A percentile compares a stretch with the other conserved stretches of the same genome.
These are phyloP conservation scores for Rhodophaea formosa DNA, from an alignment of 2,888 invertebrate genomes.

Conservation along the genomic window DNA sequence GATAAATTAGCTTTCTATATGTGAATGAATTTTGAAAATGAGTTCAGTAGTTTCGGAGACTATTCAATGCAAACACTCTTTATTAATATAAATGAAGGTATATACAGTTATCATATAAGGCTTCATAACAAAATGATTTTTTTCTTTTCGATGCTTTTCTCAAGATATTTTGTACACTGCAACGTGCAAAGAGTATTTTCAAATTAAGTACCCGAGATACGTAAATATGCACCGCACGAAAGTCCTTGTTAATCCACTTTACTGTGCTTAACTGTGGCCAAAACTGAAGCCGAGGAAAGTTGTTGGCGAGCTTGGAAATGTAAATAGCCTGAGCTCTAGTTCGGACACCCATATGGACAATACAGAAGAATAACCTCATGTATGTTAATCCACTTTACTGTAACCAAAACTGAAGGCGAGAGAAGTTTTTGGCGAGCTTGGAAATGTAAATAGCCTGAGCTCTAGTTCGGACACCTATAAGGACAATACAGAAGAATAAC, in stretches of 20 bases:
- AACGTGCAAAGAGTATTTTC: no score
- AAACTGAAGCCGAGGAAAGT: conserved; percentile 11
- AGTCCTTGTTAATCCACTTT: conserved; percentile 9
- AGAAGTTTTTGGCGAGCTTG: neutral
- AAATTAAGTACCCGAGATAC: neutral
- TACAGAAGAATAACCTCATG: neutral
- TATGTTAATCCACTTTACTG: no score
- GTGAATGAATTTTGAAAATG: no score
- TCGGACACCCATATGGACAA: neutral
- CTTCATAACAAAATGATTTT: no score
- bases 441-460: conserved; percentile 1
- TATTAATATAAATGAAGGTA: no score
- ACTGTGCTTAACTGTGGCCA: conserved; percentile 4
- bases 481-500: neutral
- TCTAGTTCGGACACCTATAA: neutral
- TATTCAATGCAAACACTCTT: no score
- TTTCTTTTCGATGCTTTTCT: no score
- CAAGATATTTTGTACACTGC: no score
- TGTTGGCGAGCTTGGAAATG: neutral
- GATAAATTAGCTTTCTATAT: no score
- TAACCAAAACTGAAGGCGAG: conserved; percentile 8
- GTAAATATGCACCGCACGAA: neutral
- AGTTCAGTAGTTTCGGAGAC: no score
- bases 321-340: conserved; percentile 2
- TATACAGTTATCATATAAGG: no score